phyloP scores from a whole-genome alignment of 2,797 vertebrate species.

The Eptatretus atami region DNA sequence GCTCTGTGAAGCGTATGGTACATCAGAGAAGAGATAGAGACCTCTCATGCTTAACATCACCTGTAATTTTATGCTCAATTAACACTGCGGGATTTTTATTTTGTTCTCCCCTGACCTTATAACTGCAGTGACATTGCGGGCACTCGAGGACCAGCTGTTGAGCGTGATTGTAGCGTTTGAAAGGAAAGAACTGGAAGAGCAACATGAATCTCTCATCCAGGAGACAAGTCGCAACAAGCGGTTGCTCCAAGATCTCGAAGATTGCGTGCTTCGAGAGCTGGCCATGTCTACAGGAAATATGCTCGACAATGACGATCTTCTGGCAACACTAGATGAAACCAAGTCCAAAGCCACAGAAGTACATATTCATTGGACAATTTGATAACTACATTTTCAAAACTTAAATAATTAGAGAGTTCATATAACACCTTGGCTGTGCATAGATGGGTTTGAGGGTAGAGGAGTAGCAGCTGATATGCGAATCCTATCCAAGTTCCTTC shows the following conservation, averaged over 20 bases:
- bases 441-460: no score
- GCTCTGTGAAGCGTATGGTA: no score
- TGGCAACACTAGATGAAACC: slow-evolving; percentile 56
- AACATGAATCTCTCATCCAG: slow-evolving; percentile 50
- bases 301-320: slow-evolving; percentile 65
- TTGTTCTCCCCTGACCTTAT: no score
- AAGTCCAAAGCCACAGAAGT: slow-evolving; percentile 73
- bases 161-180: slow-evolving; percentile 61
- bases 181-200: slow-evolving; percentile 53
- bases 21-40: no score
- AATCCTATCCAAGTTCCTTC: no score
- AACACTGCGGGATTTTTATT: no score
- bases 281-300: slow-evolving; percentile 74
- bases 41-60: no score
- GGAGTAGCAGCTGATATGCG: no score
- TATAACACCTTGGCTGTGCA: no score
- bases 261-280: slow-evolving; percentile 52
- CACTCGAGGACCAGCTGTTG: slow-evolving; percentile 73
- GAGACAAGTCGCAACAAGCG: slow-evolving; percentile 76
- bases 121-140: slow-evolving; percentile 45
- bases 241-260: slow-evolving; percentile 53
- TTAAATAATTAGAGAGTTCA: no score
- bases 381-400: no score
- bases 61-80: no score
- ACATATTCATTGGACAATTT: not conserved